Percentiles rank a stretch among this genome's conserved stretches.
Conservation (phyloP, 2,888 invertebrate genomes). For the Drosophila limbata region DNA sequence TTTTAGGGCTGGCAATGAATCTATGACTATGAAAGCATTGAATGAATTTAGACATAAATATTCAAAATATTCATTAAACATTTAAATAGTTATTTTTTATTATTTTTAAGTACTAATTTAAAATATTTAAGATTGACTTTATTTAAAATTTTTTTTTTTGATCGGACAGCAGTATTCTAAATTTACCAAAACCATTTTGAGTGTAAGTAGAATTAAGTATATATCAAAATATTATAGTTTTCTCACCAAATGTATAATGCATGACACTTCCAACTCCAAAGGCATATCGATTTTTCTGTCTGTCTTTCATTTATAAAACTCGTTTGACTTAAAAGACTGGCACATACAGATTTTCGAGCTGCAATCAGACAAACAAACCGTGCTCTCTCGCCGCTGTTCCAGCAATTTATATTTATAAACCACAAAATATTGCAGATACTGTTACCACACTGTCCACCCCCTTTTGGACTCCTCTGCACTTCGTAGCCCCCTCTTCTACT, state of each 20-base stretch:
- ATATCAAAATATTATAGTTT: background rate
- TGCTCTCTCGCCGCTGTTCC: conserved; percentile 7
- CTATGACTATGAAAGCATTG: too few species aligned
- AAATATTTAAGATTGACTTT: too few species aligned
- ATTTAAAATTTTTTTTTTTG: too few species aligned
- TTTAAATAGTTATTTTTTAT: too few species aligned
- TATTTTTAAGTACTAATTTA: too few species aligned
- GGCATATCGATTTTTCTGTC: too few species aligned
- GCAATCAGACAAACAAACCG: conserved; percentile 7
- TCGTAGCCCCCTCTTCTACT: background rate
- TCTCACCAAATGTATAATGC: too few species aligned
- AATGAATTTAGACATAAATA: too few species aligned
- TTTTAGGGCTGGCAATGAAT: background rate
- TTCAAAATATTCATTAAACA: too few species aligned
- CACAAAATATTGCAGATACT: conserved; percentile 30
- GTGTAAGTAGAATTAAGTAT: background rate
- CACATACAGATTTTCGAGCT: background rate
- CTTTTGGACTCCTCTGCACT: background rate
- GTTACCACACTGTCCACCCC: conserved; percentile 2
- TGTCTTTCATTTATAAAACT: background rate
- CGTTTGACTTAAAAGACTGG: conserved; percentile 2
- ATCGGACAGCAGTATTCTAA: too few species aligned
- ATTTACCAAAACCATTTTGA: too few species aligned
- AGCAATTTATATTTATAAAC: conserved; percentile 37
- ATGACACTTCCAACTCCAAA: too few species aligned